Evolutionary conservation across 2,113 vertebrate species (phyloP), one percentile per base, ranked within the genome.

Genomic region (Megaceryle torquata): DNA sequence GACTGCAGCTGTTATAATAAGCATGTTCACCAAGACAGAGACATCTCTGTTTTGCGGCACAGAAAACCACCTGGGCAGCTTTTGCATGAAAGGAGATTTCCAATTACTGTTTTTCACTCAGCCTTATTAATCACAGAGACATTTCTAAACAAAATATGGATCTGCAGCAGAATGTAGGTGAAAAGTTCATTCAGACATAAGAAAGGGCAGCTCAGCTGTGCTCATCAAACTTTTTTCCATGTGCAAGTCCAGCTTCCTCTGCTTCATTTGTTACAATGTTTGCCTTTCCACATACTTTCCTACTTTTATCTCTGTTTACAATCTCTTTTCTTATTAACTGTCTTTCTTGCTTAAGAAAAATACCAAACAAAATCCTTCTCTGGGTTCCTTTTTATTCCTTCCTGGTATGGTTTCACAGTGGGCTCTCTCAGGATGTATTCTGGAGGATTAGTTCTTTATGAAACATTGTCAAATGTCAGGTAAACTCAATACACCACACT

Each of bases 321-420:
- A 84, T 95, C 56, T 86, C 48, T 90, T 88, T 74, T 86, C 64
- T 91, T 28, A 77, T 57, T 18, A 79, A 61, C 70, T 65, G 39
- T 77, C 84, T 89, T 68, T 95, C 78, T 95, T 71, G 37, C 60
- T 70, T 83, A 84, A 88, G 89, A 82, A 79, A 93, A 94, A 41
- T 19, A 67, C 67, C 61, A 78, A 83, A 51, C 26, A 75, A 82
- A 91, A 88, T 29, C 51, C 18, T 91, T 37, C 37, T 68, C 48
- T 13, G 9, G 11, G 14, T 81, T 94, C 39, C 18, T 78, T 14
- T 84, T 81, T 48, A 67, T 83, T 68, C 31, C 35, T 61, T 88
- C 19, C 50, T 2, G 2, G 53, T 81, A 76, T 70, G n/a, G 31
- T 63, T 86, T 85, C 75, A 68, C 37, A 88, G 51, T 26, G 46